A percentile compares a stretch with the other conserved stretches of the same genome.
Evolutionary conservation across 2,888 invertebrate genomes (phyloP).

Genomic region (Caenorhabditis plicata): DNA sequence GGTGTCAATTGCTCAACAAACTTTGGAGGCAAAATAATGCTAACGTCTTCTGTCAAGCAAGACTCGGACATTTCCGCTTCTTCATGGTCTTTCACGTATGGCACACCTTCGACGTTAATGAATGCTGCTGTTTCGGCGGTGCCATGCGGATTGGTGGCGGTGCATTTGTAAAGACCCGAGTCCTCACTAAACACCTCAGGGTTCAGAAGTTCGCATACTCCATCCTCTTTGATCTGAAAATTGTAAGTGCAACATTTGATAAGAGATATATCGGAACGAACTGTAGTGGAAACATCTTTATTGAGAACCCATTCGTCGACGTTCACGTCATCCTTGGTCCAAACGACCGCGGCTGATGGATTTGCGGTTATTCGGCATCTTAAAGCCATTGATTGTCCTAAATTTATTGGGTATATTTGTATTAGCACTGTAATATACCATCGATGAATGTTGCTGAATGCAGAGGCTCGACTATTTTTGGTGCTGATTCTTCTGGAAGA

Average conservation of each 20-base stretch:
- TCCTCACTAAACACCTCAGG: constrained; percentile 45
- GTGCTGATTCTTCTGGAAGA: constrained; percentile 49
- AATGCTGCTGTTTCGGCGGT: constrained; percentile 51
- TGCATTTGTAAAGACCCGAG: constrained; percentile 50
- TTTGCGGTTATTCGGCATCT: constrained; percentile 47
- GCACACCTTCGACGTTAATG: constrained; percentile 41
- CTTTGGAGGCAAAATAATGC: constrained; percentile 43
- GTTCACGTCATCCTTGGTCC: constrained; percentile 53
- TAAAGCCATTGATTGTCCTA: constrained; percentile 48
- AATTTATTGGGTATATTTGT: not conserved
- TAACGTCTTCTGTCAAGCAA: constrained; percentile 16
- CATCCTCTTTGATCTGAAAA: constrained; percentile 41
- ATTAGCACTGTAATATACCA: constrained; percentile 7
- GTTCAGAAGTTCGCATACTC: constrained; percentile 47
- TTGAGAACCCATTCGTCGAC: constrained; percentile 50
- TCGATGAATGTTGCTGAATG: constrained; percentile 47
- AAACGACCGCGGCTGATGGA: constrained; percentile 49
- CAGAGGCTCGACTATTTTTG: constrained; percentile 49
- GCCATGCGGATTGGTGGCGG: constrained; percentile 47
- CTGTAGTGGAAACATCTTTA: constrained; percentile 41
- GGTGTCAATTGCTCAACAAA: constrained; percentile 43
- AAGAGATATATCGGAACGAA: too few relatives aligned
- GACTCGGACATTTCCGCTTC: constrained; percentile 47
- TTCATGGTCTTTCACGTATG: constrained; percentile 38
- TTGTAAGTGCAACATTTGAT: too few relatives aligned